Conservation (phyloP, 2,113 vertebrate species). For the Heloderma charlesbogerti region DNA sequence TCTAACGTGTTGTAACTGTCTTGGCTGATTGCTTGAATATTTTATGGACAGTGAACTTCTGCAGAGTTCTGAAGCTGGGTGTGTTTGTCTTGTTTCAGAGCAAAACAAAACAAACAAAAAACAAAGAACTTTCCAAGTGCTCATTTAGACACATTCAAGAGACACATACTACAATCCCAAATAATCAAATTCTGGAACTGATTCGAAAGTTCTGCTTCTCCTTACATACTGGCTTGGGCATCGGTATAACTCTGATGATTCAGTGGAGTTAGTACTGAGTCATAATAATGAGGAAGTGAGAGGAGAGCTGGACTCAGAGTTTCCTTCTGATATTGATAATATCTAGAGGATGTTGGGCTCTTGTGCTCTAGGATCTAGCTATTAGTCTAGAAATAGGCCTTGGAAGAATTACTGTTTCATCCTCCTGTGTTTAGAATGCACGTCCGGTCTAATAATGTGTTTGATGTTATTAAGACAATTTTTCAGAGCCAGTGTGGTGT, state of each 20-base stretch:
- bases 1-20: slow-evolving; percentile 45
- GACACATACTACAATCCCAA: not conserved
- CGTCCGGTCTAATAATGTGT: not conserved
- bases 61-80: slow-evolving; percentile 52
- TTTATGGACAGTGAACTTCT: slow-evolving; percentile 58
- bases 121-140: slow-evolving; percentile 46
- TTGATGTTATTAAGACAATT: not conserved
- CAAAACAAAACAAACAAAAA: slow-evolving; percentile 5
- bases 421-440: not conserved
- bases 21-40: slow-evolving; percentile 52
- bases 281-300: slow-evolving; percentile 18
- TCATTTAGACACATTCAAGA: slow-evolving; percentile 1
- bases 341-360: not conserved
- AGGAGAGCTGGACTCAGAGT: slow-evolving; percentile 6
- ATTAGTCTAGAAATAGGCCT: not conserved
- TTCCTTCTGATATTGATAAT: slow-evolving; percentile 40
- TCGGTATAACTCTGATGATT: slow-evolving; percentile 40
- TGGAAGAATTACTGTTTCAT: not conserved
- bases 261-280: slow-evolving; percentile 47
- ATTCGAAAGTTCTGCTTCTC: slow-evolving; percentile 42
- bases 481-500: not conserved
- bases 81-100: slow-evolving; percentile 44
- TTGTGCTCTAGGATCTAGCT: not conserved
- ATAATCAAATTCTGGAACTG: slow-evolving; percentile 42
- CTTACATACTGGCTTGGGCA: not conserved